Evolutionary conservation across 1,140 invertebrate genomes (phyloP).

Genomic region (Amyelois transitella): DNA sequence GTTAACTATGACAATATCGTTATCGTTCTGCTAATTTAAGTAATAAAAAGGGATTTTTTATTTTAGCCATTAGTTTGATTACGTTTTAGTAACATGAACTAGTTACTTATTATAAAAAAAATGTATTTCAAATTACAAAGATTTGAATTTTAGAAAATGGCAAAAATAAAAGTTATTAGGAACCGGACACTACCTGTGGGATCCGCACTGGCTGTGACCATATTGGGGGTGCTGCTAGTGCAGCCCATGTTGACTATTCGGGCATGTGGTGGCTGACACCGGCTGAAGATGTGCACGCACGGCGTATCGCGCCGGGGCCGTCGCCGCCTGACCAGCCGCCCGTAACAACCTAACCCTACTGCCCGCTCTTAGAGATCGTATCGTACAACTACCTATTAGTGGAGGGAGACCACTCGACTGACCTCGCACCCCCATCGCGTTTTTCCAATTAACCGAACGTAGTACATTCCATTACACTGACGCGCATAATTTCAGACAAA

Average conservation of each 20-base stretch:
- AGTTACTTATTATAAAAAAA: too few relatives aligned
- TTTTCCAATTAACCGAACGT: constrained; percentile 69
- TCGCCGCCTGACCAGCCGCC: constrained; percentile 29
- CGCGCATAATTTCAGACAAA: constrained; percentile 31
- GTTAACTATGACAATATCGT: too few relatives aligned
- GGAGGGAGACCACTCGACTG: constrained; percentile 59
- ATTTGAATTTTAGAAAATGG: too few relatives aligned
- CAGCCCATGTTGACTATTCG: constrained; percentile 49
- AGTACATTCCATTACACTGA: constrained; percentile 62
- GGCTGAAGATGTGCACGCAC: not conserved
- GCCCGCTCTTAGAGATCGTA: constrained; percentile 46
- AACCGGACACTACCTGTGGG: constrained; percentile 26
- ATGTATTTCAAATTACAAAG: too few relatives aligned
- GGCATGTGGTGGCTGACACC: constrained; percentile 8
- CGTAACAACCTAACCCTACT: constrained; percentile 44
- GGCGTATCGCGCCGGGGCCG: constrained; percentile 6
- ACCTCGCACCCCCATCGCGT: constrained; percentile 71
- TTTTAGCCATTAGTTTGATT: too few relatives aligned
- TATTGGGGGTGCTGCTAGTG: constrained; percentile 54
- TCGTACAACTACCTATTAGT: constrained; percentile 55
- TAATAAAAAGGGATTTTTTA: too few relatives aligned
- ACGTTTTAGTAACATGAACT: too few relatives aligned
- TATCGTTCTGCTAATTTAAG: too few relatives aligned
- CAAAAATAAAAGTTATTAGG: not conserved
- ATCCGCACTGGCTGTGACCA: constrained; percentile 28